Conservation (phyloP, 2,113 vertebrate genomes). For the Ophiodon elongatus region DNA sequence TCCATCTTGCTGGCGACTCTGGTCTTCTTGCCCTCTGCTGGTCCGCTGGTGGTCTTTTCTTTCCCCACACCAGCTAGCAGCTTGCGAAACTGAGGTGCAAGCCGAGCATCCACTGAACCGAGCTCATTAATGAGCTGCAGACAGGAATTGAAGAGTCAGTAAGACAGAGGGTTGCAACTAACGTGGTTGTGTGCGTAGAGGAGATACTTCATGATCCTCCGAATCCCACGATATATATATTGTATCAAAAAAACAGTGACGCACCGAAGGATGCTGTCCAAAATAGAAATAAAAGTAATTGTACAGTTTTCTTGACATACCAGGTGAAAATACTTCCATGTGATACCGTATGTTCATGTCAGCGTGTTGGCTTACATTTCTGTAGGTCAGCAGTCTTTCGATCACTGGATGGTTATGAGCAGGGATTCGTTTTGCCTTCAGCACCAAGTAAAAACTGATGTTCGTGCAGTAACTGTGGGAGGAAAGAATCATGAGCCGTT, state of each 20-base stretch:
- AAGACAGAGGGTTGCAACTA: neutral
- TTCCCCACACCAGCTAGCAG: slow-evolving; percentile 79
- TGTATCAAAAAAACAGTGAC: neutral
- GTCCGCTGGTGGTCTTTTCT: slow-evolving; percentile 19
- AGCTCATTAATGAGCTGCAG: slow-evolving; percentile 86
- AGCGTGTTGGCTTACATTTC: slow-evolving; percentile 83
- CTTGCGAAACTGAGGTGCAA: slow-evolving; percentile 85
- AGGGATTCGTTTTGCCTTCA: slow-evolving; percentile 91
- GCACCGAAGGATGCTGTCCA: neutral
- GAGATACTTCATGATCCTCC: neutral
- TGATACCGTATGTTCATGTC: neutral
- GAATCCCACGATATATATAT: neutral
- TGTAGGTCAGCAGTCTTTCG: slow-evolving; percentile 91
- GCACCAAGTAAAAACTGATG: slow-evolving; percentile 95
- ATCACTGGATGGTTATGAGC: slow-evolving; percentile 94
- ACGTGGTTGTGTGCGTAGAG: neutral
- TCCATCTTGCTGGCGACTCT: slow-evolving; percentile 59
- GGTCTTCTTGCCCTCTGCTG: slow-evolving; percentile 67
- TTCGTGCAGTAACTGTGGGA: slow-evolving; percentile 91
- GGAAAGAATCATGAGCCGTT: slow-evolving; percentile 6
- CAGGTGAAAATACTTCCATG: neutral
- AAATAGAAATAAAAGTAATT: neutral
- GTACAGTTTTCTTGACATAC: neutral
- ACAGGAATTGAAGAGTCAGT: neutral
- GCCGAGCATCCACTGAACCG: slow-evolving; percentile 83